Evolutionary conservation across 2,888 invertebrate genomes (phyloP).

Genomic region (Hesperia comma): DNA sequence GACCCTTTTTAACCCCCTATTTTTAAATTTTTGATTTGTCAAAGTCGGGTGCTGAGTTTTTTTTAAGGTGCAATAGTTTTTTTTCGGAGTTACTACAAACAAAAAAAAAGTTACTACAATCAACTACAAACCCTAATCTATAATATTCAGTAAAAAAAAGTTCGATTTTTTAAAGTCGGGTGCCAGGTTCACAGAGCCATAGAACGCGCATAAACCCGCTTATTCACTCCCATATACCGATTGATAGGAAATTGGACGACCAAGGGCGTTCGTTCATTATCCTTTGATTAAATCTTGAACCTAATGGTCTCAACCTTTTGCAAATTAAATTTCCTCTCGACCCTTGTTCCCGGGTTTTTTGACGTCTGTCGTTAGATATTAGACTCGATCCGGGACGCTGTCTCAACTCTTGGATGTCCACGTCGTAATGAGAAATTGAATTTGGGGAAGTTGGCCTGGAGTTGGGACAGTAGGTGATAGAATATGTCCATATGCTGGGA

Average conservation of each 20-base stretch:
- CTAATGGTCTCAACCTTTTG: conserved; percentile 51
- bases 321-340: conserved; percentile 48
- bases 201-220: not conserved
- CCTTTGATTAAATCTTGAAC: conserved; percentile 50
- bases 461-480: not conserved
- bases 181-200: not conserved
- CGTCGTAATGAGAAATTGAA: not conserved
- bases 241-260: conserved; percentile 11
- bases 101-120: too few species aligned
- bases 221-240: conserved; percentile 12
- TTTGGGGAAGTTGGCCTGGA: not conserved
- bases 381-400: conserved; percentile 9
- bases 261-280: conserved; percentile 44
- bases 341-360: conserved; percentile 44
- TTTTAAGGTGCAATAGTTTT: too few species aligned
- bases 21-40: too few species aligned
- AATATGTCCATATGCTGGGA: too few species aligned
- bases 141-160: too few species aligned
- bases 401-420: conserved; percentile 14
- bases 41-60: too few species aligned
- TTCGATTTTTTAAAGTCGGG: too few species aligned
- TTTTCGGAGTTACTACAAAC: too few species aligned
- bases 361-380: conserved; percentile 27
- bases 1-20: too few species aligned
- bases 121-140: too few species aligned